phyloP scores from a whole-genome alignment of 2,113 vertebrate genomes.

The Rhea americana region DNA sequence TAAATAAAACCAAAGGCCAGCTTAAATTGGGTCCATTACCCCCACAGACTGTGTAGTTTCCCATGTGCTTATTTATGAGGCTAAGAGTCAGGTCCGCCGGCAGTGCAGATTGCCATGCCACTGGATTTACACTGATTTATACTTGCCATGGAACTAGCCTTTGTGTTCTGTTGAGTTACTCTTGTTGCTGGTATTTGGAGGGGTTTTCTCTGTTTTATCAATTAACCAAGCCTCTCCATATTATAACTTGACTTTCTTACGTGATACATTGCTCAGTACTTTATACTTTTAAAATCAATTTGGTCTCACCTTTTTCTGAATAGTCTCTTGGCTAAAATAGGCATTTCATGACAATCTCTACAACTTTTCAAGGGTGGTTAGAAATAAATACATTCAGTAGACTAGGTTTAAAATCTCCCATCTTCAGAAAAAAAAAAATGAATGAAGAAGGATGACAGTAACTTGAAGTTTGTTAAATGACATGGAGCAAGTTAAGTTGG shows the following conservation, averaged over 20 bases:
- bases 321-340: background rate
- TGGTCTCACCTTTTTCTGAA: background rate
- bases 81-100: background rate
- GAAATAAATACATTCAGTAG: background rate
- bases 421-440: background rate
- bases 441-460: background rate
- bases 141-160: background rate
- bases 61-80: background rate
- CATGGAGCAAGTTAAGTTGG: background rate
- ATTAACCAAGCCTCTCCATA: background rate
- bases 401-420: background rate
- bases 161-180: background rate
- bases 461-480: background rate
- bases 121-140: background rate
- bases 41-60: background rate
- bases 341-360: accelerated
- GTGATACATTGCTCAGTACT: background rate
- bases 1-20: background rate
- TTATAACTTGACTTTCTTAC: background rate
- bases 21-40: background rate
- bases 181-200: background rate
- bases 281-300: background rate
- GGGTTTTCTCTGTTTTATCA: background rate
- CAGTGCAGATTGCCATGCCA: background rate
- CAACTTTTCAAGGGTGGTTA: background rate